Conservation (phyloP, 2,113 vertebrate species). For the Turdus rufiventris region DNA sequence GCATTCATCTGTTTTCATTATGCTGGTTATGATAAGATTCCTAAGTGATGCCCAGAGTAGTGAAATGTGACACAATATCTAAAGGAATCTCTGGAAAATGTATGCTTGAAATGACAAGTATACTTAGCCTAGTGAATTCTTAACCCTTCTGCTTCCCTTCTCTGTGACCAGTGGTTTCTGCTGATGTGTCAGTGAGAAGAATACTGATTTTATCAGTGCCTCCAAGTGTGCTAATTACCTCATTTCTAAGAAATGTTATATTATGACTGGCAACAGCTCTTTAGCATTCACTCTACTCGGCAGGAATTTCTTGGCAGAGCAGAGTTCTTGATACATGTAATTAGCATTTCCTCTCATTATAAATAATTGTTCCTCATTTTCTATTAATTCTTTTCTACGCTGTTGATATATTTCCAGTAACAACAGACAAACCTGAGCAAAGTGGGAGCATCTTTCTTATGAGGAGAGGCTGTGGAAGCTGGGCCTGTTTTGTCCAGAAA, state of each 20-base stretch:
- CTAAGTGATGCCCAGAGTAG: neutral
- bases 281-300: neutral
- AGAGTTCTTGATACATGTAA: neutral
- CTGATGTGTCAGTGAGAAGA: neutral
- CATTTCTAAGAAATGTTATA: constrained; percentile 31
- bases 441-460: neutral
- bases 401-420: neutral
- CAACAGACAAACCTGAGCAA: neutral
- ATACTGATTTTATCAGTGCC: neutral
- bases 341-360: constrained; percentile 46
- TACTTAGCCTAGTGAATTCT: neutral
- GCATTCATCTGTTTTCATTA: constrained; percentile 5
- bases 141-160: neutral
- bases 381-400: constrained; percentile 10
- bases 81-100: constrained; percentile 15
- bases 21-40: neutral
- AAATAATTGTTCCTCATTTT: constrained; percentile 33
- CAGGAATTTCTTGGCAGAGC: neutral
- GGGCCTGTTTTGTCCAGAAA: neutral
- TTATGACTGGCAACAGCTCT: neutral
- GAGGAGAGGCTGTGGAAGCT: neutral
- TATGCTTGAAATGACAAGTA: neutral
- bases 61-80: neutral
- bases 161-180: neutral
- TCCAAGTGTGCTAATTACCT: constrained; percentile 10